Conservation (phyloP, 1,140 invertebrate species). For the Drosophila bocki region DNA sequence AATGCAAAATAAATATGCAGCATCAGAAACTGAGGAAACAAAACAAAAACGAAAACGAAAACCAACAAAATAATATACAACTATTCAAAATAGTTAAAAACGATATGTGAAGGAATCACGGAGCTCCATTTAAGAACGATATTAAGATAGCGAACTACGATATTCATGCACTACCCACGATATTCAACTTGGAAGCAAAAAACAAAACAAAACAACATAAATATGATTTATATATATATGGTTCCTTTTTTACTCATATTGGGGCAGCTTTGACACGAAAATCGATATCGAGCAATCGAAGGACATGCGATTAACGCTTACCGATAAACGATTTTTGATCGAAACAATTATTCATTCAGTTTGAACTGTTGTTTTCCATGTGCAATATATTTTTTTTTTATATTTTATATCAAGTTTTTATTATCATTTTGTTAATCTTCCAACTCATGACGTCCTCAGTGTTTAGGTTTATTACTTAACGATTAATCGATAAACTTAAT, state of each 20-base stretch:
- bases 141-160: slow-evolving; percentile 36
- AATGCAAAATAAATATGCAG: slow-evolving; percentile 46
- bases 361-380: slow-evolving; percentile 37
- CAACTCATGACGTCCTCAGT: slow-evolving; percentile 30
- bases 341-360: slow-evolving; percentile 27
- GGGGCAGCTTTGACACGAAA: slow-evolving; percentile 28
- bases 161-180: slow-evolving; percentile 58
- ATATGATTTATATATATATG: slow-evolving; percentile 25
- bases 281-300: slow-evolving; percentile 6
- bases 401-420: slow-evolving; percentile 17
- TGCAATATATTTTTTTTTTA: slow-evolving; percentile 24
- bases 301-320: slow-evolving; percentile 3
- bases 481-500: slow-evolving; percentile 34
- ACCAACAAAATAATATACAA: slow-evolving; percentile 27
- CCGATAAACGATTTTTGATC: slow-evolving; percentile 13
- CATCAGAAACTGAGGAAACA: slow-evolving; percentile 40
- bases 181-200: slow-evolving; percentile 36
- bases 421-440: slow-evolving; percentile 34
- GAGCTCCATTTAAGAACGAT: slow-evolving; percentile 31
- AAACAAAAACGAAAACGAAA: slow-evolving; percentile 14
- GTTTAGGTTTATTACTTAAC: slow-evolving; percentile 51
- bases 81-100: slow-evolving; percentile 53
- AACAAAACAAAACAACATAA: slow-evolving; percentile 2
- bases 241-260: slow-evolving; percentile 24
- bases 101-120: slow-evolving; percentile 23